Evolutionary conservation across 2,113 vertebrate species (phyloP), one percentile per base, ranked within the genome.

Genomic region (Zapornia atra): DNA sequence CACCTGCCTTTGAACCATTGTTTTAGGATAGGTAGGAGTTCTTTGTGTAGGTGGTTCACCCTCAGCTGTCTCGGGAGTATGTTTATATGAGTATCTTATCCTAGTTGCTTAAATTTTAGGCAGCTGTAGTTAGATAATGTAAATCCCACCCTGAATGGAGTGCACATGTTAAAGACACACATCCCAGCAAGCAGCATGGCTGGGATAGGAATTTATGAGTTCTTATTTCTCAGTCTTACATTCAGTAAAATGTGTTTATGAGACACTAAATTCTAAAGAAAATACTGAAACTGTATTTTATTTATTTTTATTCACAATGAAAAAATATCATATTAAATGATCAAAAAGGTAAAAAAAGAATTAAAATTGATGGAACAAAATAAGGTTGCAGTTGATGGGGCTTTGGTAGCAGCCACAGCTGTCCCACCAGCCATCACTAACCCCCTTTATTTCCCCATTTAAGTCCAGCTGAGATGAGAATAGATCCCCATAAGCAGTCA

Each of bases 401-500:
- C 82, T 22, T 73, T 15, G 17, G 68, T 38, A 29, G 46, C 68
- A 80, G 61, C 12, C 73, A n/a, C 15, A 65, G n/a, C 36, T 25
- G 68, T 66, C 7, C 10, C 31, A 21, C 66, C 24, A 21, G 60
- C 29, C 33, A 57, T 48, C 29, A 11, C 8, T 53, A 33, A 3
- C 12, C 9, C 8, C 2, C 19, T 24, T 17, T 54, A 57, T 65
- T 8, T 5, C 19, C 34, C 38, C 1, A 10, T 14, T 7, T 20
- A 42, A 31, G 38, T 13, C 20, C 53, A 40, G 44, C 53, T 60
- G 61, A 63, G n/a, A 56, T 68, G 21, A 1, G 10, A 9, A 38
- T 50, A 82, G 36, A 54, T 20, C 33, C 50, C 26, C 1, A 0
- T 10, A 21, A 31, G 36, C 33, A 36, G 54, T 10, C 2, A 0